Evolutionary conservation across 2,888 invertebrate species (phyloP).

Genomic region (Prosapia bicincta): DNA sequence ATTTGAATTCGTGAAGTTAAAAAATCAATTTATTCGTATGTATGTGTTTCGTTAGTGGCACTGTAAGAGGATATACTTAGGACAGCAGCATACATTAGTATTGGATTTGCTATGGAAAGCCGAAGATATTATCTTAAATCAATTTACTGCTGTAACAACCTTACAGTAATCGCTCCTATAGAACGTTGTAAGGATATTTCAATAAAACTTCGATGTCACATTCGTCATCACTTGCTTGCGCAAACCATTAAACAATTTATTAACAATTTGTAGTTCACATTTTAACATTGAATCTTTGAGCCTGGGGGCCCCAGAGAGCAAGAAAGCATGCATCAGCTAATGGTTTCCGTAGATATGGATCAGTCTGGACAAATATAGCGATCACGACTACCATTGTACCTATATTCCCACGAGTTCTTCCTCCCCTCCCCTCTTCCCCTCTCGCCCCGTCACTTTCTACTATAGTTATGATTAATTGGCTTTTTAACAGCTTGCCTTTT

Average conservation of each 20-base stretch:
- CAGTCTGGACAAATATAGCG: not conserved
- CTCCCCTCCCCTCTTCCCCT: not conserved
- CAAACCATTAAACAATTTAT: not conserved
- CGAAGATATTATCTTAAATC: too few species aligned
- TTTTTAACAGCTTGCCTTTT: not conserved
- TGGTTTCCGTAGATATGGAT: not conserved
- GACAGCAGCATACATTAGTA: too few species aligned
- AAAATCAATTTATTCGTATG: too few species aligned
- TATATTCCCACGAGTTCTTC: not conserved
- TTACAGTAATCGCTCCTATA: too few species aligned
- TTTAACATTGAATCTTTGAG: not conserved
- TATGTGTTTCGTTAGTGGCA: too few species aligned
- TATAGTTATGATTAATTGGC: not conserved
- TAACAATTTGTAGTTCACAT: not conserved
- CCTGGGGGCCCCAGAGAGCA: not conserved
- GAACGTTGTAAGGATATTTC: too few species aligned
- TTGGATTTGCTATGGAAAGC: too few species aligned
- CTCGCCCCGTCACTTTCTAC: not conserved
- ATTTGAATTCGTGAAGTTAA: too few species aligned
- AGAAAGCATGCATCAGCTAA: not conserved
- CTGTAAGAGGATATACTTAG: too few species aligned
- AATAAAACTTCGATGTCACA: too few species aligned
- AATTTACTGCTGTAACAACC: too few species aligned
- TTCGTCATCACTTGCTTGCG: too few species aligned
- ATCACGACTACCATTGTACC: not conserved